Conservation (phyloP, 2,888 invertebrate genomes). For the Caenorhabditis sinica region DNA sequence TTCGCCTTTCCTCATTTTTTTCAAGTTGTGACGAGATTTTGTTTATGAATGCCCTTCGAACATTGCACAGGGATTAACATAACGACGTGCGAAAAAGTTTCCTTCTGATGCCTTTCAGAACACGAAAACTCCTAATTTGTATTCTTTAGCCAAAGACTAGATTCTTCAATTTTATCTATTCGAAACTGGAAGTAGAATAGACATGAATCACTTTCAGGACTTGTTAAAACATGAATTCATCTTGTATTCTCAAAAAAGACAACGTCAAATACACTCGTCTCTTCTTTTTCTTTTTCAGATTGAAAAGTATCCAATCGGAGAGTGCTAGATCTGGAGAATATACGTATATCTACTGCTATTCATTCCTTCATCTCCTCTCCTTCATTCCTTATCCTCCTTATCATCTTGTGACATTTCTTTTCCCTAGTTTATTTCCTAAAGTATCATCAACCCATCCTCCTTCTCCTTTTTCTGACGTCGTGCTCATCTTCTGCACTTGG, state of each 20-base stretch:
- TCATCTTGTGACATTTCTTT: slow-evolving; percentile 1
- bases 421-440: not conserved
- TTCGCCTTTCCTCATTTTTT: not conserved
- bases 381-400: slow-evolving; percentile 2
- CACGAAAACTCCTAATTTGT: not conserved
- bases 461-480: slow-evolving; percentile 1
- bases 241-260: slow-evolving; percentile 8
- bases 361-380: not conserved
- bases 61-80: slow-evolving; percentile 15
- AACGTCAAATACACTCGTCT: slow-evolving; percentile 26
- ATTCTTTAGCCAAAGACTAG: not conserved
- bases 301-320: not conserved
- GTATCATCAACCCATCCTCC: slow-evolving; percentile 1
- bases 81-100: slow-evolving; percentile 20
- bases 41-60: slow-evolving; percentile 20
- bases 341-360: not conserved
- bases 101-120: not conserved
- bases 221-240: not conserved
- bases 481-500: not conserved
- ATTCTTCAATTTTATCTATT: not conserved
- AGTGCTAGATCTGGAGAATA: not conserved
- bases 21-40: not conserved
- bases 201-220: slow-evolving; percentile 7
- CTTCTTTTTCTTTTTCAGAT: not conserved
- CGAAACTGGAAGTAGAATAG: not conserved